A percentile compares a stretch with the other conserved stretches of the same genome.
Conservation (phyloP, 2,888 invertebrate species). For the Caenorhabditis sp. region DNA sequence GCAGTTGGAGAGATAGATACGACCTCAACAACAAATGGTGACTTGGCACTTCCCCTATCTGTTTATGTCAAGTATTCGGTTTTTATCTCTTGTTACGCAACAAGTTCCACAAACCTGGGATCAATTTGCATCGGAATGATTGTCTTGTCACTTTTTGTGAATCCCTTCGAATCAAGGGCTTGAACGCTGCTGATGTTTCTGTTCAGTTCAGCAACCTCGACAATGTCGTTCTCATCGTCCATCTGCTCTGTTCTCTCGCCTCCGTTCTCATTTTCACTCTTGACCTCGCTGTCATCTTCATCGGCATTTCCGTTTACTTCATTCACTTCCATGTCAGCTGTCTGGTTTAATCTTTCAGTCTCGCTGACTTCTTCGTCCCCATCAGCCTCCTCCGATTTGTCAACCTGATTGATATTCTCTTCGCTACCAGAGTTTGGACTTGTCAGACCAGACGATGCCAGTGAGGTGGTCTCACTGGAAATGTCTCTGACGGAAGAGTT, state of each 20-base stretch:
- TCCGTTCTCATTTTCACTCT: conserved; percentile 21
- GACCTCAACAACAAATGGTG: conserved; percentile 26
- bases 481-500: conserved; percentile 42
- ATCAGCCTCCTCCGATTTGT: conserved; percentile 30
- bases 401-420: conserved; percentile 41
- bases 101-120: conserved; percentile 38
- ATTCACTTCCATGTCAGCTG: conserved; percentile 18
- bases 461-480: conserved; percentile 41
- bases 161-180: neutral
- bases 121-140: conserved; percentile 53
- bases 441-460: conserved; percentile 39
- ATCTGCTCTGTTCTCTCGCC: conserved; percentile 2
- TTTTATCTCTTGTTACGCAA: conserved; percentile 11
- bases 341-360: conserved; percentile 8
- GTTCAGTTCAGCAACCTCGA: neutral
- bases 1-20: conserved; percentile 19
- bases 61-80: conserved; percentile 23
- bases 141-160: conserved; percentile 26
- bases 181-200: conserved; percentile 1
- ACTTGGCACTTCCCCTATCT: conserved; percentile 36
- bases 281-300: neutral
- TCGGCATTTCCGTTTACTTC: conserved; percentile 28
- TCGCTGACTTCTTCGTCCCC: conserved; percentile 12
- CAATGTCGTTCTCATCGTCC: conserved; percentile 18
- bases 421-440: conserved; percentile 44